phyloP scores from a whole-genome alignment of 2,113 vertebrate species.

The Mus musculus region GRCm39 chr9:55294501-55295000 shows the following conservation, averaged over 20 bases:
- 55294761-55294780: not conserved
- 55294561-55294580: not conserved
- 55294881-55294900: too few relatives aligned
- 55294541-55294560: not conserved
- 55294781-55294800: not conserved
- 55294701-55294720: not conserved
- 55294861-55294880: too few relatives aligned
- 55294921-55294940: too few relatives aligned
- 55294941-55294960: too few relatives aligned
- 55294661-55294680: not conserved
- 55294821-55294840: not conserved
- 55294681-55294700: not conserved
- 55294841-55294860: too few relatives aligned
- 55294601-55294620: not conserved
- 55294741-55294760: not conserved
- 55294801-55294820: too few relatives aligned
- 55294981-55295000: too few relatives aligned
- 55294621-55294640: not conserved
- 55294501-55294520: not conserved
- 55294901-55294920: too few relatives aligned
- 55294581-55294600: not conserved
- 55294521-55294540: not conserved
- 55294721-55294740: not conserved
- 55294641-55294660: too few relatives aligned
- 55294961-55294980: too few relatives aligned